These are phyloP conservation scores for Folsomia candida DNA, from an alignment of 2,888 invertebrate genomes.

Conservation along the genomic window DNA sequence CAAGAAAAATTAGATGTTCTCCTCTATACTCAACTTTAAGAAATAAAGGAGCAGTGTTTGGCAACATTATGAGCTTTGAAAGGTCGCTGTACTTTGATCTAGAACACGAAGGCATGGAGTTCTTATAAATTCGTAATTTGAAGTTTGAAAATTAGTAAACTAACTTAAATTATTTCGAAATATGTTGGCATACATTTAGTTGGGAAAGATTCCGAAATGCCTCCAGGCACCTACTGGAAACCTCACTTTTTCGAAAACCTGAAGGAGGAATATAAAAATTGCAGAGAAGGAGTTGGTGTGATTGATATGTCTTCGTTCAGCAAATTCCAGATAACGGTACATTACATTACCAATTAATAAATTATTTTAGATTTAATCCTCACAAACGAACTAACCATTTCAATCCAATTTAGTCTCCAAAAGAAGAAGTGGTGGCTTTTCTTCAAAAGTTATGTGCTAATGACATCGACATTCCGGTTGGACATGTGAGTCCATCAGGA, in stretches of 20 bases:
- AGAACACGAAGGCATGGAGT: conserved; percentile 56
- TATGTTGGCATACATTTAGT: conserved; percentile 52
- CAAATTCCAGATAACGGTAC: conserved; percentile 70
- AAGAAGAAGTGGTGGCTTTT: conserved; percentile 62
- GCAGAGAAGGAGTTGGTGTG: conserved; percentile 71
- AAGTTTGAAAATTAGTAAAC: background rate
- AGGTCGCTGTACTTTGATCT: conserved; percentile 68
- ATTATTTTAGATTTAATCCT: background rate
- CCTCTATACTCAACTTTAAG: conserved; percentile 67
- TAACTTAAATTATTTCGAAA: background rate
- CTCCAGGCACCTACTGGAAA: conserved; percentile 65
- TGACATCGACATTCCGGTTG: conserved; percentile 65
- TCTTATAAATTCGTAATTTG: background rate
- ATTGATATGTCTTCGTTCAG: conserved; percentile 77
- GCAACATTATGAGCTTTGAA: conserved; percentile 70
- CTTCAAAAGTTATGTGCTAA: conserved; percentile 67
- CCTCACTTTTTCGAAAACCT: conserved; percentile 69
- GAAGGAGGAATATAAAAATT: conserved; percentile 69
- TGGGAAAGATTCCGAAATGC: conserved; percentile 59
- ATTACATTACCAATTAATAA: conserved; percentile 23
- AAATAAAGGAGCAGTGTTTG: conserved; percentile 66
- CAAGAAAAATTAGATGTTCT: conserved; percentile 64
- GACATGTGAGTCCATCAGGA: conserved; percentile 66
- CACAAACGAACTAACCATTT: no score
- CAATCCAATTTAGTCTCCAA: conserved; percentile 62